Evolutionary conservation across 2,888 invertebrate genomes (phyloP).

Genomic region (Cephus nigrinus): DNA sequence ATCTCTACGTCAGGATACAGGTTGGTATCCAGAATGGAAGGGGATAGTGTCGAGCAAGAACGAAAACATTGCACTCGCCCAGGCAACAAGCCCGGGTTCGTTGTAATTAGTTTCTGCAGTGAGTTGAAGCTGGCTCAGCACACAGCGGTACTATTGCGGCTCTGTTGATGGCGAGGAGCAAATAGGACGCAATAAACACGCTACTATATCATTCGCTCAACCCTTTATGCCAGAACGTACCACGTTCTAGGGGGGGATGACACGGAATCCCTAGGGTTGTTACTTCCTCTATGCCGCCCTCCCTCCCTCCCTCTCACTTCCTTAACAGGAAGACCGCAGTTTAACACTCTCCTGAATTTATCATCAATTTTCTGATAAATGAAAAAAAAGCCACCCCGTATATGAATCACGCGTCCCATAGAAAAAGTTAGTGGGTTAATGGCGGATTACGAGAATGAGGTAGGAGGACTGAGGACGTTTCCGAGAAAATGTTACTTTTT

Average conservation of each 20-base stretch:
- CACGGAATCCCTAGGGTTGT: conserved; percentile 14
- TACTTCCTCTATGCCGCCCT: neutral
- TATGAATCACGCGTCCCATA: neutral
- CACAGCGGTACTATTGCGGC: conserved; percentile 23
- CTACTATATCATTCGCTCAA: conserved; percentile 54
- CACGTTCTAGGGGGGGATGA: conserved; percentile 8
- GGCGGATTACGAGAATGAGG: neutral
- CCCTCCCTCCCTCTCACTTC: conserved; percentile 6
- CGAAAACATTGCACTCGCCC: conserved; percentile 50
- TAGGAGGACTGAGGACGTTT: neutral
- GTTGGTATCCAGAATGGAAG: neutral
- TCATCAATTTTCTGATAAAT: neutral
- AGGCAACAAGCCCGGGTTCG: conserved; percentile 42
- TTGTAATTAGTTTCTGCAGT: conserved; percentile 10
- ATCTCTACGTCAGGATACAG: neutral
- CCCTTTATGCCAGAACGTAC: conserved; percentile 45
- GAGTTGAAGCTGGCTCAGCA: conserved; percentile 38
- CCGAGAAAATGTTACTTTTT: neutral
- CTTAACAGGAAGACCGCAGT: neutral
- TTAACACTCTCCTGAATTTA: neutral
- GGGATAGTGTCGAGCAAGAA: conserved; percentile 30
- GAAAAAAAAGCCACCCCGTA: neutral
- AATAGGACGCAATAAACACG: conserved; percentile 57
- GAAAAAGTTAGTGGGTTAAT: neutral
- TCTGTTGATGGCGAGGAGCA: conserved; percentile 34